Evolutionary conservation across 2,113 vertebrate genomes (phyloP), one percentile per base, ranked within the genome.

Genomic region (Speoplatyrhinus poulsoni): DNA sequence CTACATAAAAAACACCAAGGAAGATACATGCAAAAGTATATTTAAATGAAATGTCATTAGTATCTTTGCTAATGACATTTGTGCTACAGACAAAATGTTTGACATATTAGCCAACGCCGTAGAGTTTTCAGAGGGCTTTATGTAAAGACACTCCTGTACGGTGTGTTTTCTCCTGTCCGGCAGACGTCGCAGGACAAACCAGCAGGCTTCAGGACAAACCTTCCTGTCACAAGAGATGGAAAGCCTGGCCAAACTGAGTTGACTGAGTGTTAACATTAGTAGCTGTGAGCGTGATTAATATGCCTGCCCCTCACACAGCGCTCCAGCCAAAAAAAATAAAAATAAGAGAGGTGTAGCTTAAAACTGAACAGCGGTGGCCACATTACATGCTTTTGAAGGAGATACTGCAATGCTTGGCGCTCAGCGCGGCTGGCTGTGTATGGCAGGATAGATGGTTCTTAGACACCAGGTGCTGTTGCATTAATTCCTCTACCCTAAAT

Each of bases 261-360:
- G 96, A 97, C 89, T 62, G 95, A 97, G 95, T 93, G 94, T 95
- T 95, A 95, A 90, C 67, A 93, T 97, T 95, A 94, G 91, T 89
- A 90, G 84, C 91, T 85, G 88, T 96, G 96, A 96, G 91, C 93
- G 92, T 96, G 95, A 98, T 96, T 96, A 96, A 97, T 96, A 94
- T 73, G 89, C 88, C 87, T 90, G 87, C 85, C 92, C 82, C 91
- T 91, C 89, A 91, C 88, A 90, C 93, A 91, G 92, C 91, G 92
- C 91, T 83, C 88, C 89, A 87, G 85, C 83, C 83, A 94, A 85
- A 69, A 50, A 65, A 17, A 69, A 48, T 48, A 49, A 17, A 57
- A 46, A 32, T 85, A 77, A 79, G 77, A 87, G 75, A 85, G 84
- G 88, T 88, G 88, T 88, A 82, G 82, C 89, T 83, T 90, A 79